Conservation (phyloP, 2,113 vertebrate species). For the Tamias sibiricus region DNA sequence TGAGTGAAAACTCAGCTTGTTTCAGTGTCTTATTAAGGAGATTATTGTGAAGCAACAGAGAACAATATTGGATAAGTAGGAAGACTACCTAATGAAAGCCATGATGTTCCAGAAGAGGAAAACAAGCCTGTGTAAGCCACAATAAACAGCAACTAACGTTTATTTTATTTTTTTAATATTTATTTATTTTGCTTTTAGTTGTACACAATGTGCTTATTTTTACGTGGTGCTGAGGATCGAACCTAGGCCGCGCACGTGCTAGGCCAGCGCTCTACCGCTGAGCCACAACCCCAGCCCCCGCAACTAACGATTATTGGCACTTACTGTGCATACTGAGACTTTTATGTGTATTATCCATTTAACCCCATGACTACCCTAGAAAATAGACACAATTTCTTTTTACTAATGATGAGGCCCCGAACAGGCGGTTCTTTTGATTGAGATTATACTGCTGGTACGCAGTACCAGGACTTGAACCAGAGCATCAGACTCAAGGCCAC, state of each 20-base stretch:
- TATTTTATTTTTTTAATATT: too few relatives aligned
- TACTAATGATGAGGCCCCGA: background rate
- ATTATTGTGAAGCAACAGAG: background rate
- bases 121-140: background rate
- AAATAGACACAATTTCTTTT: background rate
- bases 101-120: background rate
- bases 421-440: background rate
- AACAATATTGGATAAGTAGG: background rate
- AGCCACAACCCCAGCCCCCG: too few relatives aligned
- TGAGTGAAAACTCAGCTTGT: background rate
- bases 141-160: background rate
- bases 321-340: too few relatives aligned
- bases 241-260: too few relatives aligned
- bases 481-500: background rate
- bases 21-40: background rate
- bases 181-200: too few relatives aligned
- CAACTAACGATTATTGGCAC: background rate
- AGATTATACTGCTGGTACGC: background rate
- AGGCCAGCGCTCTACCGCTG: too few relatives aligned
- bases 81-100: background rate
- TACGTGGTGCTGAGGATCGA: too few relatives aligned
- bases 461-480: background rate
- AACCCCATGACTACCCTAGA: background rate
- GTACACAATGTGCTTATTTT: too few relatives aligned
- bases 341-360: background rate